Evolutionary conservation across 2,888 invertebrate species (phyloP), one percentile per base, ranked within the genome.

Genomic region (Drosophila pullipes): DNA sequence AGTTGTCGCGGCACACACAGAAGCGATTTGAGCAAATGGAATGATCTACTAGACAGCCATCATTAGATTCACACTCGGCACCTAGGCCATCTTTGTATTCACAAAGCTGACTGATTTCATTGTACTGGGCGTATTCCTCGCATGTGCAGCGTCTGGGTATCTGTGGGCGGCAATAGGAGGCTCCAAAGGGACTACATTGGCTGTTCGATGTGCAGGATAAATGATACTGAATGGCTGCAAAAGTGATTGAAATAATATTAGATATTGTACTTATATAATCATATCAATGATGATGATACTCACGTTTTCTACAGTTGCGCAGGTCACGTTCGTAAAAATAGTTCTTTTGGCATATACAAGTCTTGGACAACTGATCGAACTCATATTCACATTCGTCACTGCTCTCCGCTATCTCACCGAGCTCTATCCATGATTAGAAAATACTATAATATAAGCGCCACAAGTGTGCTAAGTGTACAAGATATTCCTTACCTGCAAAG

Each of bases 171-270:
- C 92, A 91, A 74, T 75, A 91, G 63, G 91, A 84, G 50, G 91
- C 91, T n/a, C 93, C 93, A 61, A 88, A 93, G 6, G 93, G 93
- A 81, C 93, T 93, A 68, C 93, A 93, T 77, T 93, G 93, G 71
- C 92, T 93, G 76, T 92, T 89, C 69, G 91, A 91, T 25, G 91
- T 92, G 76, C 93, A 93, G 28, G 93, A 91, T 64, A 92, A 79
- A 39, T 91, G 89, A 77, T 85, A 91, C 78, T 91, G 91, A 67
- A 91, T 91, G 33, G 92, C 91, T 91, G 78, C 55, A 68, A 53
- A 4, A 30, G 62, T 10, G 10, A 30, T 1, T 22, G 2, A 16
- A 44, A 44, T 4, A 11, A 54, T 6, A 41, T 67, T 66, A 35
- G 9, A 2, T n/a, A 18, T 37, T 9, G 10, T 16, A 2, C 1